A percentile compares a stretch with the other conserved stretches of the same genome.
Evolutionary conservation across 2,113 vertebrate species (phyloP).

Genomic region (Pogona vitticeps): DNA sequence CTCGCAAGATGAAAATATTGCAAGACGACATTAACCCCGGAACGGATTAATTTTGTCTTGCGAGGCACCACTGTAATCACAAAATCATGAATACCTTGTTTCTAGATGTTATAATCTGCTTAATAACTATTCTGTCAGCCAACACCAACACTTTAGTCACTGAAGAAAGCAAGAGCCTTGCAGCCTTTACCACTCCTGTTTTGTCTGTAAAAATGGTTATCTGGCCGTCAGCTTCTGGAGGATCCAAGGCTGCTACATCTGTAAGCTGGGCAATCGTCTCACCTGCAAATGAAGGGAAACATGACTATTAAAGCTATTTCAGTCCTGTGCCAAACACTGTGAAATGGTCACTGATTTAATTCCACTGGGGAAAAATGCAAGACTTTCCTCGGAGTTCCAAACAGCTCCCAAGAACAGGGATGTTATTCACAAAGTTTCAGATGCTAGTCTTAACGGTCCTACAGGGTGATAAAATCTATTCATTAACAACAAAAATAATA

Average conservation of each 20-base stretch:
- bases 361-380: neutral
- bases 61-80: too few relatives aligned
- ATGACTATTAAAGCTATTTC: neutral
- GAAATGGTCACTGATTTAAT: neutral
- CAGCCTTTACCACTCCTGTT: conserved; percentile 93
- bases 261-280: conserved; percentile 95
- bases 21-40: too few relatives aligned
- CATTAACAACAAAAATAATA: neutral
- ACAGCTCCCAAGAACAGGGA: neutral
- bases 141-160: conserved; percentile 96
- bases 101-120: conserved; percentile 95
- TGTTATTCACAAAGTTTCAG: neutral
- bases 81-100: conserved; percentile 86
- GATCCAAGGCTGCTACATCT: conserved; percentile 77
- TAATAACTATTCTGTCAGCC: conserved; percentile 96
- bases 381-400: neutral
- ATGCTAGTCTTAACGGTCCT: neutral
- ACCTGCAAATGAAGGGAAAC: conserved; percentile 72
- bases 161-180: conserved; percentile 92
- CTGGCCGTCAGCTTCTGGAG: conserved; percentile 79
- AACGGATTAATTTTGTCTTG: too few relatives aligned
- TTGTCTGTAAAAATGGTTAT: conserved; percentile 91
- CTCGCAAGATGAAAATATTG: too few relatives aligned
- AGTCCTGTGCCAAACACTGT: neutral
- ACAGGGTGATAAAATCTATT: neutral